Conservation (phyloP, 1,140 invertebrate genomes). For the Cydia amplana region DNA sequence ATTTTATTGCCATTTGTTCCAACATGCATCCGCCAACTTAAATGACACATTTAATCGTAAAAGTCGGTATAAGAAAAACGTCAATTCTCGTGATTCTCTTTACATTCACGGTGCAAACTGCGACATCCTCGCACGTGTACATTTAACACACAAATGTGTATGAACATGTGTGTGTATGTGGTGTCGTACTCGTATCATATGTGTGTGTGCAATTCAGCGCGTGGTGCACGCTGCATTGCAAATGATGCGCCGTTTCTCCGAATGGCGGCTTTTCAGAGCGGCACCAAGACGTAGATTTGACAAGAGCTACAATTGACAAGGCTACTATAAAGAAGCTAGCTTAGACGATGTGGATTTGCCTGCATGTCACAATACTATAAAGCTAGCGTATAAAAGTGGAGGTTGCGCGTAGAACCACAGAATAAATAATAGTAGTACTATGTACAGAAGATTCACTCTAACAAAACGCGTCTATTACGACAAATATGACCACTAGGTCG, state of each 20-base stretch:
- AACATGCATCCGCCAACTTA: neutral
- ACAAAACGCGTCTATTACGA: no score
- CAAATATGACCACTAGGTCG: no score
- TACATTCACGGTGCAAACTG: neutral
- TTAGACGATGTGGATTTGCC: neutral
- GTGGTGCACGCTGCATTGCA: neutral
- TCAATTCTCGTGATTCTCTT: neutral
- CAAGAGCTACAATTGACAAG: neutral
- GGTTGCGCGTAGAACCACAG: no score
- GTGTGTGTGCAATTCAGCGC: neutral
- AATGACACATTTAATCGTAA: neutral
- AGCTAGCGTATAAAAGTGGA: no score
- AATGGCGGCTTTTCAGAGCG: constrained; percentile 5
- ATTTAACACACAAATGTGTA: neutral
- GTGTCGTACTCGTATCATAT: no score
- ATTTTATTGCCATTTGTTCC: no score
- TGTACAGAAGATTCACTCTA: no score
- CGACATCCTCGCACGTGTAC: constrained; percentile 3
- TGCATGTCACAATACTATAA: neutral
- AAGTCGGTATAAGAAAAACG: neutral
- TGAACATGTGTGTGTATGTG: neutral
- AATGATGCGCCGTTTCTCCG: neutral
- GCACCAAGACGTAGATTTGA: neutral
- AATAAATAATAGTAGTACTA: no score
- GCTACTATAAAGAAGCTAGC: neutral